phyloP scores from a whole-genome alignment of 2,888 invertebrate species.

The Alcis repandata region DNA sequence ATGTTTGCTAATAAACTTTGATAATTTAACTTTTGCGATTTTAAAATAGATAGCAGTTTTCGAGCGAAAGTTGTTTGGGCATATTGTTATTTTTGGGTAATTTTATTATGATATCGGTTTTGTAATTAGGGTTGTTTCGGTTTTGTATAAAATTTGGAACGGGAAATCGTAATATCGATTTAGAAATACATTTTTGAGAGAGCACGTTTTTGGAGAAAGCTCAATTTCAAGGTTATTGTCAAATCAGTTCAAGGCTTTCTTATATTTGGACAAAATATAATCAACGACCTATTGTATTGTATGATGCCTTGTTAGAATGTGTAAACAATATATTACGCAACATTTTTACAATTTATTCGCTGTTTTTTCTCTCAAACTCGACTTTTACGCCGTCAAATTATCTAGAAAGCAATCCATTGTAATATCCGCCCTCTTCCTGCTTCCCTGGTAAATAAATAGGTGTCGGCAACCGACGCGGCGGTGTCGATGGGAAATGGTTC shows the following conservation, averaged over 20 bases:
- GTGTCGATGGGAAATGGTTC: conserved; percentile 14
- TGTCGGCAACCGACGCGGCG: conserved; percentile 2
- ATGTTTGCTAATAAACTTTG: conserved; percentile 23
- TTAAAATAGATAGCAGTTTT: conserved; percentile 15
- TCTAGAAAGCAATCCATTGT: conserved; percentile 17
- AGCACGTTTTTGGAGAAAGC: no score
- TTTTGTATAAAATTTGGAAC: no score
- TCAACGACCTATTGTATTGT: not conserved
- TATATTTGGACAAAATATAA: no score
- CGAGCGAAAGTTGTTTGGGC: not conserved
- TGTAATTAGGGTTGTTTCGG: no score
- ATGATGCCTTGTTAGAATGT: not conserved
- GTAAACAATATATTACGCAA: no score
- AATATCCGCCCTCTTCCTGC: conserved; percentile 12
- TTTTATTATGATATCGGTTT: no score
- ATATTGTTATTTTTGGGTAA: not conserved
- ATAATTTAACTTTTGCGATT: conserved; percentile 27
- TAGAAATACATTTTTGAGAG: no score
- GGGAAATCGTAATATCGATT: no score
- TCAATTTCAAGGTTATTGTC: no score
- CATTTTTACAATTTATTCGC: not conserved
- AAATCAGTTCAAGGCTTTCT: no score
- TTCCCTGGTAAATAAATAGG: conserved; percentile 20
- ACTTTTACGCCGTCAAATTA: conserved; percentile 8
- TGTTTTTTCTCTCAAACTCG: not conserved